Evolutionary conservation across 2,888 invertebrate genomes (phyloP).

Genomic region (Epinotia bilunana): DNA sequence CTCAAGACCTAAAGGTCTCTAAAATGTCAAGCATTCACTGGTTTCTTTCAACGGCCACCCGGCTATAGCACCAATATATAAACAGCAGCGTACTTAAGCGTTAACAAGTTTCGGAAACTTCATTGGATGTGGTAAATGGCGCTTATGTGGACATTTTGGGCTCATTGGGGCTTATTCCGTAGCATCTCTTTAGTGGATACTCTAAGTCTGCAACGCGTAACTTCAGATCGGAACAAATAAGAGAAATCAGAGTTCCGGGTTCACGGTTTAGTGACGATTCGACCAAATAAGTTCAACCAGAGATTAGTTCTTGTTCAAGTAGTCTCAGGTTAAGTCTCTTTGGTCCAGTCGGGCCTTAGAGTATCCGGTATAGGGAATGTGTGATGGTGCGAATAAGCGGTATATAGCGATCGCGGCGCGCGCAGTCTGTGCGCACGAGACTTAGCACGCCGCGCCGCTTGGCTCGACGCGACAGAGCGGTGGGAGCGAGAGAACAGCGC

Average conservation of each 20-base stretch:
- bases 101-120: conserved; percentile 13
- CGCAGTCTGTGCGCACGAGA: conserved; percentile 17
- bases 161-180: conserved; percentile 10
- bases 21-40: conserved; percentile 26
- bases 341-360: not conserved
- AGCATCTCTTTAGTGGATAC: conserved; percentile 1
- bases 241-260: not conserved
- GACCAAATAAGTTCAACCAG: conserved; percentile 2
- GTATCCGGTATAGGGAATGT: not conserved
- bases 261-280: not conserved
- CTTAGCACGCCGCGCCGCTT: not conserved
- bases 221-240: conserved; percentile 38
- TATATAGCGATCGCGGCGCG: not conserved
- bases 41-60: conserved; percentile 24
- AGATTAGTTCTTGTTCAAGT: not conserved
- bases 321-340: not conserved
- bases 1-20: conserved; percentile 17
- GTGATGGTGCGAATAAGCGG: not conserved
- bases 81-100: conserved; percentile 28
- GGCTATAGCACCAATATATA: conserved; percentile 34
- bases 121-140: conserved; percentile 9
- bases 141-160: conserved; percentile 19
- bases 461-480: no score
- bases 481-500: no score
- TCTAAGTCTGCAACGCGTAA: not conserved